phyloP scores from a whole-genome alignment of 2,797 vertebrate genomes.

The Anableps anableps region DNA sequence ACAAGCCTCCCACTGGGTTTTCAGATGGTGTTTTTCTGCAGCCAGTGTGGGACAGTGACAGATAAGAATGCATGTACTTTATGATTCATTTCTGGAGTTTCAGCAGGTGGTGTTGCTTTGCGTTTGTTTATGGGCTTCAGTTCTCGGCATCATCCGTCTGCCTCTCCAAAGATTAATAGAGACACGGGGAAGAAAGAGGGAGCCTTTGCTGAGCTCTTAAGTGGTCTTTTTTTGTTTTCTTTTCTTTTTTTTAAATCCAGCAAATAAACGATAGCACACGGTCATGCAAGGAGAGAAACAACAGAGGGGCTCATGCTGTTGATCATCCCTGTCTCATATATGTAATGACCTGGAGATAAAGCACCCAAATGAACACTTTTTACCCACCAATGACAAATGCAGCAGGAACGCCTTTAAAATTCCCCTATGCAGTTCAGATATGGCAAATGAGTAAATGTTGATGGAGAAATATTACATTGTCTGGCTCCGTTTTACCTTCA shows the following conservation, averaged over 20 bases:
- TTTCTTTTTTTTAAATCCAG: conserved; percentile 38
- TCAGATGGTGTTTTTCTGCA: conserved; percentile 57
- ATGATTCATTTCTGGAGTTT: conserved; percentile 72
- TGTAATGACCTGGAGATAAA: conserved; percentile 88
- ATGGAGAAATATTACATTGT: conserved; percentile 81
- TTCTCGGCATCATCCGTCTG: conserved; percentile 56
- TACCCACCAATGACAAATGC: conserved; percentile 80
- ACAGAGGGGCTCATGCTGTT: conserved; percentile 79
- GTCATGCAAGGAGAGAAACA: conserved; percentile 70
- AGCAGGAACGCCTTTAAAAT: conserved; percentile 79
- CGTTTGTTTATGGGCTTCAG: conserved; percentile 62
- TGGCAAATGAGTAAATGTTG: conserved; percentile 84
- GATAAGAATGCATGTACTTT: conserved; percentile 69
- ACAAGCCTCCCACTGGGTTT: conserved; percentile 60
- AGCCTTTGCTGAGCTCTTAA: conserved; percentile 72
- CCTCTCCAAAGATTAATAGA: conserved; percentile 77
- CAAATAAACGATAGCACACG: conserved; percentile 73
- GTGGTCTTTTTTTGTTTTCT: conserved; percentile 53
- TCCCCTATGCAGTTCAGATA: conserved; percentile 79
- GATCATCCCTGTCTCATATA: conserved; percentile 78
- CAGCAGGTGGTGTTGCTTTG: conserved; percentile 67
- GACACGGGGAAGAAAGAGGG: conserved; percentile 55
- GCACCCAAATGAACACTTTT: conserved; percentile 81
- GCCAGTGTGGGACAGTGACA: conserved; percentile 59
- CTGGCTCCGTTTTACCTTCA: conserved; percentile 44